A percentile compares a stretch with the other conserved stretches of the same genome.
phyloP scores from a whole-genome alignment of 2,797 vertebrate species.

The Sciurus vulgaris region DNA sequence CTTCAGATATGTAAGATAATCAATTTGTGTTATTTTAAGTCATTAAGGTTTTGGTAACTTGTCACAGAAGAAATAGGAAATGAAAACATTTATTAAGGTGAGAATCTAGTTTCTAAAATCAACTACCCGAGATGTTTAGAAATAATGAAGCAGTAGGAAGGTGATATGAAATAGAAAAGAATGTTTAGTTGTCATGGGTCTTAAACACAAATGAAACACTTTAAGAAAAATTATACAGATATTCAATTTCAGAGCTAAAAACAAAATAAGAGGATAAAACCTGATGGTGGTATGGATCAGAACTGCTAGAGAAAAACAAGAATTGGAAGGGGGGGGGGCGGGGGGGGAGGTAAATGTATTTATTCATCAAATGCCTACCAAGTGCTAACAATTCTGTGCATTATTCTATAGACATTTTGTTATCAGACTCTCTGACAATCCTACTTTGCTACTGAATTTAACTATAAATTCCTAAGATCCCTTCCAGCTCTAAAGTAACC shows the following conservation, averaged over 20 bases:
- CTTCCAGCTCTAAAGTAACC: neutral
- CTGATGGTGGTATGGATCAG: neutral
- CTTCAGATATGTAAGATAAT: neutral
- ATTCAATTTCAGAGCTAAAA: conserved; percentile 29
- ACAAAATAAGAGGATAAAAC: neutral
- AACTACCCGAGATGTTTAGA: neutral
- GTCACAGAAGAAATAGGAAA: neutral
- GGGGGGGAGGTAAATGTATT: neutral
- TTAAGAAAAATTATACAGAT: conserved; percentile 20
- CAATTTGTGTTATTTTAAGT: neutral
- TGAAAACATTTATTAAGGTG: neutral
- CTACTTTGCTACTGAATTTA: neutral
- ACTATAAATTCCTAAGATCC: neutral
- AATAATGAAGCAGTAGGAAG: neutral
- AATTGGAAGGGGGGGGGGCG: neutral
- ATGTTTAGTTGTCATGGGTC: neutral
- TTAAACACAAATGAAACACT: conserved; percentile 23
- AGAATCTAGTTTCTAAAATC: neutral
- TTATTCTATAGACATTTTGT: conserved; percentile 30
- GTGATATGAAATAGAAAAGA: neutral
- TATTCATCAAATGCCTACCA: neutral
- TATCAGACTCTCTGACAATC: neutral
- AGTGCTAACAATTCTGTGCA: neutral
- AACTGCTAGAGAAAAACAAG: neutral
- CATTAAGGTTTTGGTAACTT: neutral